Percentiles rank a stretch among this genome's conserved stretches.
Conservation (phyloP, 2,888 invertebrate genomes). For the Epirrita christyi region DNA sequence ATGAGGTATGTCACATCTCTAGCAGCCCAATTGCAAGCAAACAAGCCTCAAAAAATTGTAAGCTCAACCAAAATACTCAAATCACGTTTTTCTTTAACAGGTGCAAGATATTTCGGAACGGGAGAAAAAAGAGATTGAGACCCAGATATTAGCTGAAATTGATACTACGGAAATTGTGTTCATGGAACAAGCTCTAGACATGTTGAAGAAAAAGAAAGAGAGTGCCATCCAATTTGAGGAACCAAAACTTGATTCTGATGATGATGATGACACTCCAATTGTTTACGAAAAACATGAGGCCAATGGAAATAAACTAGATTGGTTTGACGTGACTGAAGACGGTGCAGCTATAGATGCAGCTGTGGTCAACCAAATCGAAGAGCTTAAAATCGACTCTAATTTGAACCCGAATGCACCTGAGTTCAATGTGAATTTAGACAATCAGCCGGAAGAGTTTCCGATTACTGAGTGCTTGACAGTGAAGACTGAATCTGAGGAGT, state of each 20-base stretch:
- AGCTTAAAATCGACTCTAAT: slow-evolving; percentile 56
- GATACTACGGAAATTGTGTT: slow-evolving; percentile 93
- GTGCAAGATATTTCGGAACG: slow-evolving; percentile 89
- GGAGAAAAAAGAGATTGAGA: slow-evolving; percentile 88
- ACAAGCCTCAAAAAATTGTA: too few species aligned
- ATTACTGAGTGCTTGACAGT: slow-evolving; percentile 46
- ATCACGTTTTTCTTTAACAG: slow-evolving; percentile 70
- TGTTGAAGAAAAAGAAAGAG: slow-evolving; percentile 85
- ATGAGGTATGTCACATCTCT: too few species aligned
- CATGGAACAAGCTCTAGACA: slow-evolving; percentile 92
- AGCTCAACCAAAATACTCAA: background rate
- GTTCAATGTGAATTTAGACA: slow-evolving; percentile 52
- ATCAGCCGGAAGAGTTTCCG: slow-evolving; percentile 62
- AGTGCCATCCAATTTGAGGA: slow-evolving; percentile 52
- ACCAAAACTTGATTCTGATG: slow-evolving; percentile 40
- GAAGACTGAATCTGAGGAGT: slow-evolving; percentile 45
- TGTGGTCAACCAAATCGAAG: slow-evolving; percentile 56
- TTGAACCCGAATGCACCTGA: slow-evolving; percentile 69
- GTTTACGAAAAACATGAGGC: slow-evolving; percentile 64
- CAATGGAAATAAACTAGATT: slow-evolving; percentile 67
- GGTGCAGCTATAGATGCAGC: slow-evolving; percentile 67
- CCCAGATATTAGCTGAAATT: slow-evolving; percentile 87
- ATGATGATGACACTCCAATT: slow-evolving; percentile 52
- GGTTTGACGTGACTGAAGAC: slow-evolving; percentile 73
- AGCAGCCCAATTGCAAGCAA: too few species aligned